These are phyloP conservation scores for Catostomus latipinnis DNA, from an alignment of 2,797 vertebrate genomes.

Conservation along the genomic window DNA sequence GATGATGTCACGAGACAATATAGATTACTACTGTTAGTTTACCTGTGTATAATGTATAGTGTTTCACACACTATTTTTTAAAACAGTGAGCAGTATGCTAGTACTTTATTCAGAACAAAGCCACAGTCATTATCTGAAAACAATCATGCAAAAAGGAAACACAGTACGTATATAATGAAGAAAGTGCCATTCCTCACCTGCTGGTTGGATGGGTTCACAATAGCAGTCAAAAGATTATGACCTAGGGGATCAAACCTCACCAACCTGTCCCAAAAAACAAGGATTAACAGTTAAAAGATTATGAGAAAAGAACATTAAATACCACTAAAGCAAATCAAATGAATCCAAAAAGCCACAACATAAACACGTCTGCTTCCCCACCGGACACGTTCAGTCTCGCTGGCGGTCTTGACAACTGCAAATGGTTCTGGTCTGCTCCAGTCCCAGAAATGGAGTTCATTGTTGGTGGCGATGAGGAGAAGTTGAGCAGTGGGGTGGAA, in stretches of 20 bases:
- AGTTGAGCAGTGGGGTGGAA: constrained; percentile 99
- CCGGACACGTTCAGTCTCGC: constrained; percentile 96
- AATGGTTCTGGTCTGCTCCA: constrained; percentile 98
- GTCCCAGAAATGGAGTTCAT: constrained; percentile 99
- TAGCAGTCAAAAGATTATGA: constrained; percentile 97
- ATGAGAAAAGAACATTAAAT: neutral
- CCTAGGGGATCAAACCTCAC: constrained; percentile 98
- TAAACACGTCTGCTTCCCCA: constrained; percentile 59
- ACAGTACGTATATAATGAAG: neutral
- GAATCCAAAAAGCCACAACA: neutral
- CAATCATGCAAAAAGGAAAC: too few relatives aligned
- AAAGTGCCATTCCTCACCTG: constrained; percentile 81
- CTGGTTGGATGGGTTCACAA: constrained; percentile 97
- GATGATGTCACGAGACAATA: too few relatives aligned
- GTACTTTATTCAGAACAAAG: too few relatives aligned
- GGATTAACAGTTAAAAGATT: neutral
- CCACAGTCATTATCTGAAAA: too few relatives aligned
- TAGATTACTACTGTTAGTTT: too few relatives aligned
- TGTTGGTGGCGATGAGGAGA: constrained; percentile 95
- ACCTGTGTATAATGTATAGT: too few relatives aligned
- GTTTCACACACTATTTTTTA: too few relatives aligned
- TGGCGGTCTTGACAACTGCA: constrained; percentile 96
- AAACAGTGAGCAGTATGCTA: too few relatives aligned
- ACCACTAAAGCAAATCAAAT: neutral
- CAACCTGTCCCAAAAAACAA: constrained; percentile 76